Conservation (phyloP, 2,113 vertebrate genomes). For the Vulpes lagopus region DNA sequence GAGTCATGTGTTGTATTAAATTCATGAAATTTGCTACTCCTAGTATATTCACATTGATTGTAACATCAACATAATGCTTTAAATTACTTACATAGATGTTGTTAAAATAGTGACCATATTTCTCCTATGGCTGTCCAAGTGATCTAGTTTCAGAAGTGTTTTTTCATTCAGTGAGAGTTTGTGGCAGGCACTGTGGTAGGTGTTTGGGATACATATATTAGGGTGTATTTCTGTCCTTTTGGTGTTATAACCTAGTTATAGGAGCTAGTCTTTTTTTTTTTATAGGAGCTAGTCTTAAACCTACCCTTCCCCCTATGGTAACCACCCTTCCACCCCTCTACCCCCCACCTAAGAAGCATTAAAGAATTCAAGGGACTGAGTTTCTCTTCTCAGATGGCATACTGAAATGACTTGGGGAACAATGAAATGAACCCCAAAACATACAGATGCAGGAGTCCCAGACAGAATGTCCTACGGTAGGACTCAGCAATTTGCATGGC, state of each 20-base stretch:
- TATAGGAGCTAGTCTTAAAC: background rate
- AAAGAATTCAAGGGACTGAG: background rate
- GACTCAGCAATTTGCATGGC: background rate
- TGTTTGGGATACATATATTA: background rate
- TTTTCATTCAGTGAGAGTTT: slow-evolving; percentile 13
- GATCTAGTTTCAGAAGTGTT: background rate
- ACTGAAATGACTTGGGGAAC: background rate
- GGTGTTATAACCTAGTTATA: background rate
- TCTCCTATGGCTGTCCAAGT: background rate
- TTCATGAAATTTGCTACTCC: slow-evolving; percentile 25
- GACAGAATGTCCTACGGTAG: background rate
- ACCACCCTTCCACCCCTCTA: fast-evolving
- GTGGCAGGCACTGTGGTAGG: background rate
- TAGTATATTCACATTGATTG: background rate
- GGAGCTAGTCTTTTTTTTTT: background rate
- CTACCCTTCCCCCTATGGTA: fast-evolving
- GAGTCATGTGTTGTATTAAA: background rate
- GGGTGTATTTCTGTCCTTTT: background rate
- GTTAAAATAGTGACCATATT: slow-evolving; percentile 8
- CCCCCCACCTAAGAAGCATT: background rate
- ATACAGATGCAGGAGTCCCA: background rate
- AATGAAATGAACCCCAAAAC: background rate
- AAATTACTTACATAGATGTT: background rate
- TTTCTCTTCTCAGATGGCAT: background rate
- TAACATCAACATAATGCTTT: slow-evolving; percentile 23